Base-by-base conservation (phyloP, 2,888 invertebrate genomes). In the Trisateles emortualis region DNA sequence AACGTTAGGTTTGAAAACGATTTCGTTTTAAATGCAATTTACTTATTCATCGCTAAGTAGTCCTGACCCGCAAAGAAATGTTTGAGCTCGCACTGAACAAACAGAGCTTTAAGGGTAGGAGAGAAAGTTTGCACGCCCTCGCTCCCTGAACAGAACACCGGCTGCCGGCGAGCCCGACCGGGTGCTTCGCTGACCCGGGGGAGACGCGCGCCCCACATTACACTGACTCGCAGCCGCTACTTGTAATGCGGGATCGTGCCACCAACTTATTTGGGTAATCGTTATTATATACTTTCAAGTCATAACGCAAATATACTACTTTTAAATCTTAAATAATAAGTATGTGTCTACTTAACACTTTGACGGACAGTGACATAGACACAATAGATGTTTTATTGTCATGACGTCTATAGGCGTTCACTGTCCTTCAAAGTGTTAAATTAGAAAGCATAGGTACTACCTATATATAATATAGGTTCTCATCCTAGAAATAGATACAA, bases 1-100 rank as follows among this genome's bases (percentile, higher is more conserved):
- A 72, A 68, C 55, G 59, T 65, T 61, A 60, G 51, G 59, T 72
- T 67, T 39, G 53, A 71, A 73, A 74, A 59, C 68, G 60, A 70
- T 76, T 77, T 68, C 64, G 59, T 65, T 81, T 80, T 74, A 78
- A 81, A 84, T 79, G 74, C 75, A 76, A 79, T 83, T 81, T 81
- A 76, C 69, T 77, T 81, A 81, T 83, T 84, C 78, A 79, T 76
- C 75, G 71, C 71, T 76, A 73, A 81, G 77, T 83, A 79, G 81
- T 82, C 73, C 72, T 66, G 65, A 53, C 56, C 65, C 70, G 71
- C 69, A 76, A 80, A 78, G 77, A 81, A 83, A 78, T 84, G 72
- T 81, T 81, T 74, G 76, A 77, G 73, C 74, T 72, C 63, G 64
- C 64, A 66, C 64, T 72, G 67, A 59, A 75, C 72, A 79, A 81